Evolutionary conservation across 2,113 vertebrate species (phyloP).

Genomic region (Chaetura pelagica): DNA sequence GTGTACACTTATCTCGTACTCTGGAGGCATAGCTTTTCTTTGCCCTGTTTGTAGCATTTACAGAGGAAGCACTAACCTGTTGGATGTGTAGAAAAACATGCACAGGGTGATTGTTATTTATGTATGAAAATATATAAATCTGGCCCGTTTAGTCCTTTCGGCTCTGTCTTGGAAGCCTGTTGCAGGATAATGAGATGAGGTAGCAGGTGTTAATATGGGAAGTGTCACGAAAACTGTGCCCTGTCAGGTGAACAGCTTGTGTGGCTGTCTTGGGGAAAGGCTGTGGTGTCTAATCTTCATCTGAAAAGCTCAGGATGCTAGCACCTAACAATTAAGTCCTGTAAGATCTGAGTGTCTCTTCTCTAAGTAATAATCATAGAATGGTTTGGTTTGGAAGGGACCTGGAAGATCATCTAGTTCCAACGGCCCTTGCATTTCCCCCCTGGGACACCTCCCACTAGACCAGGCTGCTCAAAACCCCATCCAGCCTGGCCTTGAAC

Average conservation of each 20-base stretch:
- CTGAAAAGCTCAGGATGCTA: not conserved
- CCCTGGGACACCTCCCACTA: too few species aligned
- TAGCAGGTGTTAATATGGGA: not conserved
- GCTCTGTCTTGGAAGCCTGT: not conserved
- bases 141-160: not conserved
- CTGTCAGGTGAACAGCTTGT: not conserved
- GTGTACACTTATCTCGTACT: not conserved
- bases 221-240: not conserved
- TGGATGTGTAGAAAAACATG: not conserved
- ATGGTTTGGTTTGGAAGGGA: too few species aligned
- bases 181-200: not conserved
- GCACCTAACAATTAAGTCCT: rapidly evolving
- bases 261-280: not conserved
- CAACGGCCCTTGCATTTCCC: too few species aligned
- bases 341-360: not conserved
- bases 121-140: not conserved
- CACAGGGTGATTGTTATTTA: not conserved
- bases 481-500: too few species aligned
- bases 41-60: not conserved
- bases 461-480: too few species aligned
- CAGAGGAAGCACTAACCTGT: not conserved
- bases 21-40: not conserved
- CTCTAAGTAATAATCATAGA: not conserved
- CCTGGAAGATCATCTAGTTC: too few species aligned
- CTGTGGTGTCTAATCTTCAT: not conserved